Percentiles rank a stretch among this genome's conserved stretches.
These are phyloP conservation scores for Nephila pilipes DNA, from an alignment of 1,140 invertebrate genomes.

Conservation along the genomic window DNA sequence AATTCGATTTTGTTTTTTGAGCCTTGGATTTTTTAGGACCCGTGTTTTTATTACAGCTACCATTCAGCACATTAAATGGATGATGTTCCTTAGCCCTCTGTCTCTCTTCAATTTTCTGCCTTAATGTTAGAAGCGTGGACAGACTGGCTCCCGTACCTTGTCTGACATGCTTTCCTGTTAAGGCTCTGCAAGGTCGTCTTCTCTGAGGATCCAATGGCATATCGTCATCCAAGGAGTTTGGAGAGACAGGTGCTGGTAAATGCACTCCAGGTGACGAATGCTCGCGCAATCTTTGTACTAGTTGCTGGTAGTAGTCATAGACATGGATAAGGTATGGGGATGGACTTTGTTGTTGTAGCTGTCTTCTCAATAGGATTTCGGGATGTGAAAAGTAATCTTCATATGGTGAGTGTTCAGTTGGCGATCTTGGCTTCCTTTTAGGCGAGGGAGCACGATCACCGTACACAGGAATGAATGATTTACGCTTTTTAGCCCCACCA, in stretches of 20 bases:
- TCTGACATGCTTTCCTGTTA: slow-evolving; percentile 82
- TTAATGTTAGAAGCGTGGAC: slow-evolving; percentile 81
- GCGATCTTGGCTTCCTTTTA: slow-evolving; percentile 41
- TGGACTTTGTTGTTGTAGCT: slow-evolving; percentile 54
- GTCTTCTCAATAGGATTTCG: slow-evolving; percentile 62
- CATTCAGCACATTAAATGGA: slow-evolving; percentile 40
- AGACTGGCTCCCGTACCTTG: slow-evolving; percentile 83
- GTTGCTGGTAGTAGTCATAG: slow-evolving; percentile 77
- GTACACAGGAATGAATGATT: slow-evolving; percentile 64
- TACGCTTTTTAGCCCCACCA: slow-evolving; percentile 61
- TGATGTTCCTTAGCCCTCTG: slow-evolving; percentile 80
- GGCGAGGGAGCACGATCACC: slow-evolving; percentile 44
- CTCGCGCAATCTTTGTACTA: slow-evolving; percentile 71
- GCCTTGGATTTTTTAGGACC: slow-evolving; percentile 40
- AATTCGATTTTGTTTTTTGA: slow-evolving; percentile 12
- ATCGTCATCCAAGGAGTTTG: slow-evolving; percentile 67
- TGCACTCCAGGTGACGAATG: slow-evolving; percentile 39
- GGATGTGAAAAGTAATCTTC: slow-evolving; percentile 66
- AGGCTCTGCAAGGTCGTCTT: slow-evolving; percentile 81
- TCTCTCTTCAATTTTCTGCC: slow-evolving; percentile 82
- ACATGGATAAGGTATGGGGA: slow-evolving; percentile 69
- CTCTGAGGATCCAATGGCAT: slow-evolving; percentile 69
- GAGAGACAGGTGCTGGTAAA: slow-evolving; percentile 58
- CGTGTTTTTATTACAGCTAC: slow-evolving; percentile 41
- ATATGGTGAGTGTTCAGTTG: slow-evolving; percentile 40